These are phyloP conservation scores for Tautogolabrus adspersus DNA, from an alignment of 2,113 vertebrate species.

Conservation along the genomic window DNA sequence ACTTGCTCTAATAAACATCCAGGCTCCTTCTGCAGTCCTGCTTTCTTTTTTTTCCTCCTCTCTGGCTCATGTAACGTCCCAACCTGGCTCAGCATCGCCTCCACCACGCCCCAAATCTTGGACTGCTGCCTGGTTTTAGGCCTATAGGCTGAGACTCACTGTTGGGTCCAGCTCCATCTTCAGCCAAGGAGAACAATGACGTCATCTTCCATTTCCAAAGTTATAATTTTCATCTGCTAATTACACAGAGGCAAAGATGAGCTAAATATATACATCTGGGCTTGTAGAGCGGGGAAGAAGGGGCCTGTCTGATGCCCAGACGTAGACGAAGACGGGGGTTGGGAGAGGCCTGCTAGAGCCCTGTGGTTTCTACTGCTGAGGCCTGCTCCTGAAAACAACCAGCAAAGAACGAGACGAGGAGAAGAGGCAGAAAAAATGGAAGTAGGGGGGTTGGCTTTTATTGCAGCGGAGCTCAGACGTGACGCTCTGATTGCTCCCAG, in stretches of 20 bases:
- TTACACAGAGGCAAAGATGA: constrained; percentile 74
- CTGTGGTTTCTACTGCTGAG: constrained; percentile 69
- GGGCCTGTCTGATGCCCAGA: constrained; percentile 44
- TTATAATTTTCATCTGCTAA: constrained; percentile 83
- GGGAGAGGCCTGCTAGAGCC: constrained; percentile 62
- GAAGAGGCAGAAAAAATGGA: constrained; percentile 14
- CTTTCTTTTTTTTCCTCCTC: constrained; percentile 1
- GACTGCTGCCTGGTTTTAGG: constrained; percentile 40
- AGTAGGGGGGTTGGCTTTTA: constrained; percentile 48
- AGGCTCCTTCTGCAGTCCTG: constrained; percentile 18
- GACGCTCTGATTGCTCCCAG: constrained; percentile 80
- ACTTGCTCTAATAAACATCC: constrained; percentile 69
- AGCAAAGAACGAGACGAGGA: constrained; percentile 50
- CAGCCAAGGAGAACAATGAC: constrained; percentile 64
- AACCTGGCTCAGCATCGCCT: constrained; percentile 48
- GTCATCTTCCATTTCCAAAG: constrained; percentile 67
- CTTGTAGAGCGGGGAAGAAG: constrained; percentile 17
- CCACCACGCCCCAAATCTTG: constrained; percentile 61
- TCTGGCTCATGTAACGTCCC: constrained; percentile 27
- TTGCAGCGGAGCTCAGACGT: constrained; percentile 72
- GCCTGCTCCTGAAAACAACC: constrained; percentile 69
- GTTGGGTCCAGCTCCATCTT: constrained; percentile 43
- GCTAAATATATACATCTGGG: constrained; percentile 77
- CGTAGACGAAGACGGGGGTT: constrained; percentile 11
- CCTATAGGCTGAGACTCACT: constrained; percentile 3